Evolutionary conservation across 2,113 vertebrate genomes (phyloP).

Genomic region (Spilogale gracilis): DNA sequence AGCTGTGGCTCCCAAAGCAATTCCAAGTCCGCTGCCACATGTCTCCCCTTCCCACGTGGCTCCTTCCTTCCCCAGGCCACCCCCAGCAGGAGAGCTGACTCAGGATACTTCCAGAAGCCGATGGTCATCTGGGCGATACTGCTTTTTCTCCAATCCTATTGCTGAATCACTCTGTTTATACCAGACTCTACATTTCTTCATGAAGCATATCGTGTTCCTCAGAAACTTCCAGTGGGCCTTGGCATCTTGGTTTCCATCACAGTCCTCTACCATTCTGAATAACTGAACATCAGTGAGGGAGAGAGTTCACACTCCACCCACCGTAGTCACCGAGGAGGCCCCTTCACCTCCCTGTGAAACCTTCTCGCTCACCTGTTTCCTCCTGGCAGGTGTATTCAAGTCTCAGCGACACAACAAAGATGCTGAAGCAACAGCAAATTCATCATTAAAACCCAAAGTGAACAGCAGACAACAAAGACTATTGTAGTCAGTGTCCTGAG

Average conservation of each 20-base stretch:
- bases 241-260: not conserved
- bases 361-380: not conserved
- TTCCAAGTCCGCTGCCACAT: not conserved
- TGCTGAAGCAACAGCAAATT: not conserved
- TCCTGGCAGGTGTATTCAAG: not conserved
- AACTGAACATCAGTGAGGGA: not conserved
- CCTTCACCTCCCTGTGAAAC: not conserved
- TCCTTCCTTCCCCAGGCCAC: not conserved
- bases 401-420: not conserved
- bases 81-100: not conserved
- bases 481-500: not conserved
- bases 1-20: not conserved
- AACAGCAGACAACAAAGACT: not conserved
- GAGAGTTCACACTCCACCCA: not conserved
- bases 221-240: not conserved
- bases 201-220: not conserved
- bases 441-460: not conserved
- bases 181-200: not conserved
- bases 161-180: not conserved
- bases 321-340: no score
- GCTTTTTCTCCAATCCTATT: not conserved
- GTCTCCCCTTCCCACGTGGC: not conserved
- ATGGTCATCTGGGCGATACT: not conserved
- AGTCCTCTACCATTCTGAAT: not conserved
- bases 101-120: not conserved